Base-by-base conservation (phyloP, 2,113 vertebrate species). In the Hoplias malabaricus region DNA sequence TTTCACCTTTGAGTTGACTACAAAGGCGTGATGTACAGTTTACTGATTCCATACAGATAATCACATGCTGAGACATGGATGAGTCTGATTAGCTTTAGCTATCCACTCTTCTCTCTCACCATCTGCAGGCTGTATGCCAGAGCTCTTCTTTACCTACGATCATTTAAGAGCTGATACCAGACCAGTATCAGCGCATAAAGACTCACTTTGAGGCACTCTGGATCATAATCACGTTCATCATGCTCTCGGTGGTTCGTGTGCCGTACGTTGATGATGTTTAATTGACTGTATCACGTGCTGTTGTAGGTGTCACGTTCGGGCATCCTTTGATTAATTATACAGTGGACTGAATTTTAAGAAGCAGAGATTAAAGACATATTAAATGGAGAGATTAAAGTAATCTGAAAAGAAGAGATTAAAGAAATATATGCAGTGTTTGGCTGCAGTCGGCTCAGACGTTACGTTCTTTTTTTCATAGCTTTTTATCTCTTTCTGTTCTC, bases 271-370 rank as follows among this genome's bases (percentile, higher is more conserved):
- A 63, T 36, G 43, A 14, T 50, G 21, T 27, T 63, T 63, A n/a
- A 36, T 63, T 36, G 25, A 61, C 54, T 59, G 27, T 23, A 61
- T 56, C 16, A 73, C 56, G 11, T 33, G 56, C 56, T 31, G 34
- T 16, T 34, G 57, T 63, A 33, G 40, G 29, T 71, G 23, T 48
- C 48, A 25, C 38, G 56, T 56, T 34, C 68, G 13, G 42, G 50
- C 36, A 67, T 72, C n/a, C 31, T 27, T 34, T 66, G 31, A 66
- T 65, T 40, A 50, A 79, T 59, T 66, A 70, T 77, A 68, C 74
- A 83, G 74, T 82, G 87, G 79, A 75, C 48, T 83, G 87, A 80
- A 68, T 80, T 88, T 86, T 84, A 56, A 65, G 81, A 46, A 19
- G 13, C 27, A 50, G n/a, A 36, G 13, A 33, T 74, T 31, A 61